Conservation (phyloP, 2,797 vertebrate genomes). For the Microctenopoma stevenorrisi region DNA sequence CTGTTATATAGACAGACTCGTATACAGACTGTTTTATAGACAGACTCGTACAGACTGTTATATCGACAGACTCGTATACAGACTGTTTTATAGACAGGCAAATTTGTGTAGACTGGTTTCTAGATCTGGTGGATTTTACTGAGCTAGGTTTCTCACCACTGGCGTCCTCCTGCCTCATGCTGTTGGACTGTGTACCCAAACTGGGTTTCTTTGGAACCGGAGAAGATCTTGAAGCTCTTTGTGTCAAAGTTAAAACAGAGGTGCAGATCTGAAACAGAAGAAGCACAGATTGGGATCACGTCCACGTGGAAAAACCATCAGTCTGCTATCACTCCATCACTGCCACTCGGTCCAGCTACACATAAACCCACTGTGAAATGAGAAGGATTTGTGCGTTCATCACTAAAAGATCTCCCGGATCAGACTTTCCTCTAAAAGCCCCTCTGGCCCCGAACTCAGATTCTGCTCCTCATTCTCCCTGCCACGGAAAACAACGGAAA, state of each 20-base stretch:
- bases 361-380: not conserved
- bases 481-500: conserved; percentile 5
- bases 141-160: conserved; percentile 66
- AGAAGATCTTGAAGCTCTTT: conserved; percentile 86
- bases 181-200: conserved; percentile 97
- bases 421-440: conserved; percentile 1
- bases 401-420: conserved; percentile 13
- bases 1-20: too few relatives aligned
- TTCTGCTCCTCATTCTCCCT: not conserved
- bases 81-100: too few relatives aligned
- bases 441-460: not conserved
- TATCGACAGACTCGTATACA: too few relatives aligned
- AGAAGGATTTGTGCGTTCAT: conserved; percentile 4
- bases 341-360: too few relatives aligned
- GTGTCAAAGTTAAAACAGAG: conserved; percentile 91
- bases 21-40: not conserved
- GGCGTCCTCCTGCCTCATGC: conserved; percentile 86
- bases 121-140: not conserved
- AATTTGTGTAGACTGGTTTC: not conserved
- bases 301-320: too few relatives aligned
- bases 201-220: conserved; percentile 86
- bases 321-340: too few relatives aligned
- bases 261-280: conserved; percentile 80
- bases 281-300: not conserved
- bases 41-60: too few relatives aligned